phyloP scores from a whole-genome alignment of 2,888 invertebrate genomes.

The Augiades crinisus region DNA sequence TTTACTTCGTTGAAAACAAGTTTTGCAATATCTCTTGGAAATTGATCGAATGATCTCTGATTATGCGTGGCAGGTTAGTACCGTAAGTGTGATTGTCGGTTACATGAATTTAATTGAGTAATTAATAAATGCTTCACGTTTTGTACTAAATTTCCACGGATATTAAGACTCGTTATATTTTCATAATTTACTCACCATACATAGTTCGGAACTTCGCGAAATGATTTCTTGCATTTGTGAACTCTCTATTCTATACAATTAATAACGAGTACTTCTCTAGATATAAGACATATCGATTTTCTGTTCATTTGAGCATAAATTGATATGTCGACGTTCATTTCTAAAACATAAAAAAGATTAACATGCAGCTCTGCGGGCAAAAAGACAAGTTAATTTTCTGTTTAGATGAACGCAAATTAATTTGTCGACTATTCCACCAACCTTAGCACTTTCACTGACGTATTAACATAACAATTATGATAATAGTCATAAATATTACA shows the following conservation, averaged over 20 bases:
- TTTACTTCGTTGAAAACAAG: conserved; percentile 19
- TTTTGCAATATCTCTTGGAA: conserved; percentile 19
- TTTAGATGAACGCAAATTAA: conserved; percentile 2
- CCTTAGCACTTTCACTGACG: conserved; percentile 29
- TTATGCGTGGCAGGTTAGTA: neutral
- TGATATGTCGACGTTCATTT: too few relatives aligned
- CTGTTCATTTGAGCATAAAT: too few relatives aligned
- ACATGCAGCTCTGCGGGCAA: too few relatives aligned
- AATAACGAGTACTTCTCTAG: too few relatives aligned
- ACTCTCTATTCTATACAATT: too few relatives aligned
- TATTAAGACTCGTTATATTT: too few relatives aligned
- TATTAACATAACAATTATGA: conserved; percentile 26
- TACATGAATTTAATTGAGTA: neutral
- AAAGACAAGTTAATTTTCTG: conserved; percentile 4
- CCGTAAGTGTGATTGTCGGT: neutral
- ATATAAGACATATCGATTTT: too few relatives aligned
- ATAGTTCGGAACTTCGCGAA: too few relatives aligned
- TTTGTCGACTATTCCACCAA: neutral
- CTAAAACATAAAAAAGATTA: too few relatives aligned
- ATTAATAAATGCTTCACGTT: neutral
- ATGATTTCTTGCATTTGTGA: too few relatives aligned
- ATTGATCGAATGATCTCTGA: conserved; percentile 4
- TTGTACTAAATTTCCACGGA: too few relatives aligned
- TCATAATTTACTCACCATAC: too few relatives aligned
- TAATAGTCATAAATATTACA: conserved; percentile 27